Evolutionary conservation across 2,797 vertebrate species (phyloP), one percentile per base, ranked within the genome.

Genomic region (Margarornis squamiger): DNA sequence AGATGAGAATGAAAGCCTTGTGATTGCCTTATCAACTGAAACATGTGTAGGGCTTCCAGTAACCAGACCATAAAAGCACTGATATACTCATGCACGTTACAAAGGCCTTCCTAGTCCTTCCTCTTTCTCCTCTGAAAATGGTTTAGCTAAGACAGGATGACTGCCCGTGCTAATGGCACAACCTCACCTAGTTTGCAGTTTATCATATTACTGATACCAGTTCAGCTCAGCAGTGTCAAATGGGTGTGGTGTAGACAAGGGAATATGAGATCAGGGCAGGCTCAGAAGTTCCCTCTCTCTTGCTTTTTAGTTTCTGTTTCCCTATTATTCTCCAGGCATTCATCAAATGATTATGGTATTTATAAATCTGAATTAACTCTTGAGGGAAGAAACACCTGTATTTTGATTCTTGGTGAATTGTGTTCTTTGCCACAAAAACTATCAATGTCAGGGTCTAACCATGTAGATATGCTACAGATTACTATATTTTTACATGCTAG

Each of bases 21-120:
- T 78, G 63, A 90, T 95, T 79, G 68, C 65, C 91, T 96, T 96
- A 95, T 96, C 91, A 94, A 70, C 76, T 87, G 46, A 89, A 93
- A 93, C 85, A 81, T 58, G 41, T 88, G 74, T 88, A 86, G 65
- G 39, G 23, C 45, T 96, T 92, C 71, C 86, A 96, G 93, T 84
- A 77, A 90, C 61, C 54, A 63, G 84, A 65, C 59, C 82, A 79
- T 93, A 93, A 96, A 96, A 88, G 36, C 39, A 74, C 41, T 89
- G 91, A 87, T 89, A 83, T 26, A 83, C 32, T 80, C 57, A 23
- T 70, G 80, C 49, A 80, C 30, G 36, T 78, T 75, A 78, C 51
- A 88, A 87, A 95, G 70, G 67, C 92, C 81, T 94, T 94, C 70
- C 74, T 59, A 80, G 86, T 72, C 71, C n/a, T 92, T 93, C 88